Evolutionary conservation across 2,888 invertebrate species (phyloP).

Genomic region (Druceiella hillmani): DNA sequence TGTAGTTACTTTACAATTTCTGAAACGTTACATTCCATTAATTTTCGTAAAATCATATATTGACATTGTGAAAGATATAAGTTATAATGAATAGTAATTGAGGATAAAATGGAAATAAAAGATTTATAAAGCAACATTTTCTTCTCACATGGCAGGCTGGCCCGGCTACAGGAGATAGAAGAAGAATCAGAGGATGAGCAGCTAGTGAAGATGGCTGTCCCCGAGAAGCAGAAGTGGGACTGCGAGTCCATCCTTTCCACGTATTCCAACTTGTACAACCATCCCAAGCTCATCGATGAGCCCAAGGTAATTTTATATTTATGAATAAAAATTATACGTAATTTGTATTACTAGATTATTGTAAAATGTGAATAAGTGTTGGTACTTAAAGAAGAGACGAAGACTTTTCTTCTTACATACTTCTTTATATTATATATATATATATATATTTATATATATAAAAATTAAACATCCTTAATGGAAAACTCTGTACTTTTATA

Average conservation of each 20-base stretch:
- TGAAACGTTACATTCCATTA: too few species aligned
- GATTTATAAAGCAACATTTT: neutral
- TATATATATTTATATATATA: too few species aligned
- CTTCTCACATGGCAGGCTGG: slow-evolving; percentile 34
- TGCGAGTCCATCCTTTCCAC: slow-evolving; percentile 88
- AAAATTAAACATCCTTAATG: too few species aligned
- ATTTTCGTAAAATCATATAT: too few species aligned
- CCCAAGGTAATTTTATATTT: slow-evolving; percentile 48
- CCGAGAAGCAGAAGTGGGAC: slow-evolving; percentile 72
- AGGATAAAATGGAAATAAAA: too few species aligned
- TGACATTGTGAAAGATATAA: too few species aligned
- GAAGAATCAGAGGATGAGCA: slow-evolving; percentile 55
- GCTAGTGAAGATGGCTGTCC: slow-evolving; percentile 54
- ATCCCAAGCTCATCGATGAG: slow-evolving; percentile 81
- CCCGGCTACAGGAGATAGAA: slow-evolving; percentile 45
- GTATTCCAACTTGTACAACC: slow-evolving; percentile 88
- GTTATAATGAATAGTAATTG: too few species aligned
- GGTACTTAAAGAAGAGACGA: too few species aligned
- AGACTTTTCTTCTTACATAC: too few species aligned
- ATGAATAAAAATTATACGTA: neutral
- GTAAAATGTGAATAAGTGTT: neutral
- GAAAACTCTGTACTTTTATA: too few species aligned
- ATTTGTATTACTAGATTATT: neutral
- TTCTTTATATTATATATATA: too few species aligned
- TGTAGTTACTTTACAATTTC: too few species aligned